Conservation (phyloP, 2,888 invertebrate genomes). For the Ochropacha duplaris region DNA sequence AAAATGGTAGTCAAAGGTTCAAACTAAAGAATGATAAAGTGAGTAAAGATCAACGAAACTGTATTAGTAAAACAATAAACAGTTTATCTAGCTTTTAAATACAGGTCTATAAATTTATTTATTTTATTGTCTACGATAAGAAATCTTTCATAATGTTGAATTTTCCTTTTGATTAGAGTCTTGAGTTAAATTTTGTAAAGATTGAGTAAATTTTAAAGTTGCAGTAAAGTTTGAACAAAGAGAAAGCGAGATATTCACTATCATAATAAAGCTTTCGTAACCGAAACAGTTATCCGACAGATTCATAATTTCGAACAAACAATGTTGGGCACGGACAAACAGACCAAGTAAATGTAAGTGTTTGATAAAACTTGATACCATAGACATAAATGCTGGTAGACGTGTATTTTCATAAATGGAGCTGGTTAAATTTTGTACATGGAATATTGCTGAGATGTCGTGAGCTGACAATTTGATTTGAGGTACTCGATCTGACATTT, state of each 20-base stretch:
- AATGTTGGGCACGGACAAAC: slow-evolving; percentile 4
- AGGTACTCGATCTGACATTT: too few species aligned
- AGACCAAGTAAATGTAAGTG: slow-evolving; percentile 4
- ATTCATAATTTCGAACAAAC: slow-evolving; percentile 16
- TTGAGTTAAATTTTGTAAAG: background rate
- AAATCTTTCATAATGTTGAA: background rate
- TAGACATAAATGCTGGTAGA: background rate
- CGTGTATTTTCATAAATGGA: too few species aligned
- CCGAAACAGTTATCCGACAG: slow-evolving; percentile 8
- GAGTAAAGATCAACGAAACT: background rate
- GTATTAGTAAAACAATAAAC: background rate
- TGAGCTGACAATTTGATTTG: too few species aligned
- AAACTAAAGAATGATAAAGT: background rate
- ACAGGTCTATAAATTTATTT: background rate
- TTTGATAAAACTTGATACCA: slow-evolving; percentile 4
- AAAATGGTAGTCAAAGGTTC: background rate
- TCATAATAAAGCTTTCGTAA: slow-evolving; percentile 11
- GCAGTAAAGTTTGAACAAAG: slow-evolving; percentile 16
- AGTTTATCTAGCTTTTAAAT: background rate
- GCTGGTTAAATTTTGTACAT: background rate
- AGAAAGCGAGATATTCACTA: slow-evolving; percentile 22
- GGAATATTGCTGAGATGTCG: too few species aligned
- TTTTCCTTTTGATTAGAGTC: too few species aligned
- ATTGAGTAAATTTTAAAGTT: background rate
- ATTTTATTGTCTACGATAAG: background rate